A percentile compares a stretch with the other conserved stretches of the same genome.
Evolutionary conservation across 2,888 invertebrate species (phyloP).

Genomic region (Steinernema hermaphroditum): DNA sequence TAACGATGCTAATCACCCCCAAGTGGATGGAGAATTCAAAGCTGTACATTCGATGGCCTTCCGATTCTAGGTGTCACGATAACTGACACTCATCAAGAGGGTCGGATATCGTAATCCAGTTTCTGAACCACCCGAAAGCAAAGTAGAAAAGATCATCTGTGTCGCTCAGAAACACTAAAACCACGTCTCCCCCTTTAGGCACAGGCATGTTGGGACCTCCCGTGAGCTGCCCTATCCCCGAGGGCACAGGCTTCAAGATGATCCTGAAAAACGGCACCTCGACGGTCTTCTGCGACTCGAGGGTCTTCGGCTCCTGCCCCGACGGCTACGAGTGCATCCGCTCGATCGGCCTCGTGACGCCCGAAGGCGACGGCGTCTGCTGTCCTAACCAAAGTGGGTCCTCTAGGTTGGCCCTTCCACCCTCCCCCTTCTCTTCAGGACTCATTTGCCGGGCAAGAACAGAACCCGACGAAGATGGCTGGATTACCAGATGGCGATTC

Average conservation of each 20-base stretch:
- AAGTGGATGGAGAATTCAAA: too few species aligned
- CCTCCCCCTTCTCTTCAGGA: constrained; percentile 40
- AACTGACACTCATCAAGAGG: too few species aligned
- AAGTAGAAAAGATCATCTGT: too few species aligned
- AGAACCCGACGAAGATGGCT: constrained; percentile 47
- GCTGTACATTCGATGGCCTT: too few species aligned
- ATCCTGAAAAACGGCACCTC: constrained; percentile 35
- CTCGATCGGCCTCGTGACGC: constrained; percentile 48
- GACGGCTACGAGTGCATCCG: constrained; percentile 58
- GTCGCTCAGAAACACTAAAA: too few species aligned
- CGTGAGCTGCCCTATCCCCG: constrained; percentile 60
- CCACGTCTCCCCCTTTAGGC: constrained; percentile 43
- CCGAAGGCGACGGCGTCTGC: constrained; percentile 54
- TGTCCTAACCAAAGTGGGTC: constrained; percentile 52
- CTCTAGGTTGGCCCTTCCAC: neutral
- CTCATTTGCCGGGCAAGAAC: constrained; percentile 49
- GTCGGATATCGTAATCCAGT: too few species aligned
- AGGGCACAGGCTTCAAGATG: constrained; percentile 59
- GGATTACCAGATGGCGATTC: constrained; percentile 54
- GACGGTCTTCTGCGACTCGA: constrained; percentile 48
- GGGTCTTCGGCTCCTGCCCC: constrained; percentile 37
- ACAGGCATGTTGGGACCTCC: constrained; percentile 59
- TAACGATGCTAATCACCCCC: too few species aligned
- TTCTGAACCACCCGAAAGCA: too few species aligned
- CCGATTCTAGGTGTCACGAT: too few species aligned